phyloP scores from a whole-genome alignment of 2,797 vertebrate genomes.

The Alcedo atthis region DNA sequence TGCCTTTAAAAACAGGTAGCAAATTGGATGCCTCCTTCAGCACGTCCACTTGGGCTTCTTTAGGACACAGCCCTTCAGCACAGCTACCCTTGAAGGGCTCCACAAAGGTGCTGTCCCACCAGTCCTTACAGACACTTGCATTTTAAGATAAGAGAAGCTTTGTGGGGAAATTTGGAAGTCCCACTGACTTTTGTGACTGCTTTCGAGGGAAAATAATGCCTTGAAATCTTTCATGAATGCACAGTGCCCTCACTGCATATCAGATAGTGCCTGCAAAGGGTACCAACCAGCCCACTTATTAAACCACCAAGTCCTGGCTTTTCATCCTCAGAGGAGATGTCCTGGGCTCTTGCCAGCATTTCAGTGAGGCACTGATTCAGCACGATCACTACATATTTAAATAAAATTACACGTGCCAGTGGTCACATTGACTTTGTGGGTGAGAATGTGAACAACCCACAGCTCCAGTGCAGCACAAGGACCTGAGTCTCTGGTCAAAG shows the following conservation, averaged over 20 bases:
- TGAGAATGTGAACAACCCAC: background rate
- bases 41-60: background rate
- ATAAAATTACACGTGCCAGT: background rate
- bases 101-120: background rate
- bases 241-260: accelerated
- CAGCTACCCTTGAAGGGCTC: background rate
- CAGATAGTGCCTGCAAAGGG: background rate
- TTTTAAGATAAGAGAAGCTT: background rate
- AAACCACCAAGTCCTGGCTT: background rate
- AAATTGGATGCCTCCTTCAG: background rate
- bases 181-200: background rate
- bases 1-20: conserved; percentile 33
- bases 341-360: background rate
- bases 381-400: background rate
- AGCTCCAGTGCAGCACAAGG: background rate
- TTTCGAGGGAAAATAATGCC: background rate
- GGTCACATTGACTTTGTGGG: background rate
- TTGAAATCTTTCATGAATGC: background rate
- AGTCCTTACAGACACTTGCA: background rate
- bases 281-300: background rate
- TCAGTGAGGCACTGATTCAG: background rate
- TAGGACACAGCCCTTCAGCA: background rate
- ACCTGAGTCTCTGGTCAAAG: background rate
- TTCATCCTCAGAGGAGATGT: background rate
- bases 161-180: background rate